Base-by-base conservation (phyloP, 2,113 vertebrate species). In the Notiomystis cincta region DNA sequence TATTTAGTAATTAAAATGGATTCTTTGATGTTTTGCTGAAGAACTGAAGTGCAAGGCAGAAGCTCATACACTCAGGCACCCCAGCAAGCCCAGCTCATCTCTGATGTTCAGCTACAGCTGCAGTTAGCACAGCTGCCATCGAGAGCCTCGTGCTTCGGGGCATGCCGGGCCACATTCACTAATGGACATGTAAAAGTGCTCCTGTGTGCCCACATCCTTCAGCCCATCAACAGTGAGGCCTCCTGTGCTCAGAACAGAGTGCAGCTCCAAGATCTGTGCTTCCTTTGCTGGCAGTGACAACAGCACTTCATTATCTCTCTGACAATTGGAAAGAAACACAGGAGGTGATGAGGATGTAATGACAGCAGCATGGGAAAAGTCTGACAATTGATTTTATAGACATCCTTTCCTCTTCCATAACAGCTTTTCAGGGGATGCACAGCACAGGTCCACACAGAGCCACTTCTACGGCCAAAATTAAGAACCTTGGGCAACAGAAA, bases 121-220 rank as follows among this genome's bases (percentile, higher is more conserved):
- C 20, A 73, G 22, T 47, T 4, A 51, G 42, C 2, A 5, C 31
- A 70, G 64, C 13, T 2, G 3, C 17, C 23, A 27, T 1, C 0
- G 0, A 6, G 31, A 16, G 28, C 24, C 37, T 30, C 22, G 8
- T 37, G 77, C 65, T 80, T 1, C 0, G 44, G n/a, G 25, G 5
- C 62, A 54, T 0, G 4, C 40, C 44, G 20, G 71, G 28, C 35
- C 35, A 69, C 35, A 42, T 11, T 71, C 8, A 0, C 18, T 64
- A 62, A 37, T 0, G 14, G 83, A 37, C 51, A 30, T 0, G 1
- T 18, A 4, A 44, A 42, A 79, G 89, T 0, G 3, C 50, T 72
- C 57, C 77, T 48, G 21, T 30, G 50, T 30, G 48, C 7, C 2
- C 24, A 76, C 1, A 1, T 30, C 28, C 76, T 66, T 60, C 76